Evolutionary conservation across 2,888 invertebrate species (phyloP), one percentile per base, ranked within the genome.

Genomic region (Nemurella pictetii): DNA sequence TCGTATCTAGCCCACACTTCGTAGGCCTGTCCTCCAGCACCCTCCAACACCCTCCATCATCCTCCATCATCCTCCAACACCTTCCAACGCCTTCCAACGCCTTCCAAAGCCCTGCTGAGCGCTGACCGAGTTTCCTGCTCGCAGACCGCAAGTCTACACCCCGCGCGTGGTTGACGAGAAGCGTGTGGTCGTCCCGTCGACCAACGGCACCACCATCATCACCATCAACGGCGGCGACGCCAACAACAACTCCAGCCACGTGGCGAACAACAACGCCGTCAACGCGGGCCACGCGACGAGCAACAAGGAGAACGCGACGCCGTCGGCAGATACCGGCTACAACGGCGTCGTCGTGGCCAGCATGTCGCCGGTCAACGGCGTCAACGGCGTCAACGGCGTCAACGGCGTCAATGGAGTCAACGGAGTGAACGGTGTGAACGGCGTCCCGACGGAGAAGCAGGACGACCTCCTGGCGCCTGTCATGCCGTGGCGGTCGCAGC

Each of bases 401-500:
- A 55, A 12, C 55, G 55, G 55, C 55, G 32, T 9, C 32, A 32
- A 55, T 20, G 55, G 55, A 12, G 15, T 20, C 55, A 55, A 12
- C 55, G 55, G 55, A 12, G 32, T 9, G n/a, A 80, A 26, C 25
- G 20, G 27, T 55, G 25, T 28, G 25, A 25, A 75, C 83, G 29
- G 83, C 12, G 1, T 85, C 0, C 87, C 87, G 77, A 84, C 86
- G 73, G 86, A 87, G 35, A 86, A 85, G 30, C 87, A 86, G 73
- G 88, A 85, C 9, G 87, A 85, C 81, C 29, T 29, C 78, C 55
- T 55, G 78, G 28, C 94, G 15, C 90, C 90, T 88, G 96, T 96
- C 84, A 97, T 97, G 86, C 97, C 97, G 0, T 97, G 97, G 97
- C 93, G 97, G 88, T 96, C 97, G 35, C 96, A 97, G 89, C 91